phyloP scores from a whole-genome alignment of 2,888 invertebrate species.

The Callinectes sapidus region DNA sequence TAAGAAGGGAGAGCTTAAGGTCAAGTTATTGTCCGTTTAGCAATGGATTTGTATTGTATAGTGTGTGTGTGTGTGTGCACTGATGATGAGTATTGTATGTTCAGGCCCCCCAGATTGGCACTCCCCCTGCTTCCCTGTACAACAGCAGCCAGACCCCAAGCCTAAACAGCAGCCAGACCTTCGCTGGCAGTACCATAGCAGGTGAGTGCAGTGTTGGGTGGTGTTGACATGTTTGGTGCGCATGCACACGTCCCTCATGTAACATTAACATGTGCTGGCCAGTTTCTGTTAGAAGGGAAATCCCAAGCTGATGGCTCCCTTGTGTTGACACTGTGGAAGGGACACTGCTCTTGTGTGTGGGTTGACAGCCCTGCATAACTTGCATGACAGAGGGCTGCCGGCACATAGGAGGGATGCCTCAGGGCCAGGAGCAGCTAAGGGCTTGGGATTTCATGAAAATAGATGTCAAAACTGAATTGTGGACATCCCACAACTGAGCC shows the following conservation, averaged over 20 bases:
- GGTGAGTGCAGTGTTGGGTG: conserved; percentile 52
- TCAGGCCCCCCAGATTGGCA: conserved; percentile 80
- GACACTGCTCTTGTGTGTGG: not conserved
- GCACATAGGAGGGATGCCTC: not conserved
- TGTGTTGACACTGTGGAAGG: not conserved
- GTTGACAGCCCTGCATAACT: not conserved
- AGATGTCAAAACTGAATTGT: not conserved
- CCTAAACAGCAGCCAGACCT: conserved; percentile 78
- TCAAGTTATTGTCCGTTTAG: no score
- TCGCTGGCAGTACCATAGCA: conserved; percentile 76
- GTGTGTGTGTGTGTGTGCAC: conserved; percentile 24
- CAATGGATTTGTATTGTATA: no score
- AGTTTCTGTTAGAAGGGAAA: not conserved
- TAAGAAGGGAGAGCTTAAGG: not conserved
- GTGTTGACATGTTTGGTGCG: not conserved
- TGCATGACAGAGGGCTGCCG: not conserved
- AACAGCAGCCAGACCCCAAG: conserved; percentile 79
- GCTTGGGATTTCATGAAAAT: not conserved
- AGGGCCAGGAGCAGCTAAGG: not conserved
- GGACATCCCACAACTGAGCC: not conserved
- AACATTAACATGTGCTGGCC: not conserved
- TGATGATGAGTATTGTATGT: not conserved
- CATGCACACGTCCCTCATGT: not conserved
- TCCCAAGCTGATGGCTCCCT: not conserved
- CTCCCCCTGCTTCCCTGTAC: conserved; percentile 81